Evolutionary conservation across 2,113 vertebrate species (phyloP), one percentile per base, ranked within the genome.

Genomic region (Sturnus vulgaris): DNA sequence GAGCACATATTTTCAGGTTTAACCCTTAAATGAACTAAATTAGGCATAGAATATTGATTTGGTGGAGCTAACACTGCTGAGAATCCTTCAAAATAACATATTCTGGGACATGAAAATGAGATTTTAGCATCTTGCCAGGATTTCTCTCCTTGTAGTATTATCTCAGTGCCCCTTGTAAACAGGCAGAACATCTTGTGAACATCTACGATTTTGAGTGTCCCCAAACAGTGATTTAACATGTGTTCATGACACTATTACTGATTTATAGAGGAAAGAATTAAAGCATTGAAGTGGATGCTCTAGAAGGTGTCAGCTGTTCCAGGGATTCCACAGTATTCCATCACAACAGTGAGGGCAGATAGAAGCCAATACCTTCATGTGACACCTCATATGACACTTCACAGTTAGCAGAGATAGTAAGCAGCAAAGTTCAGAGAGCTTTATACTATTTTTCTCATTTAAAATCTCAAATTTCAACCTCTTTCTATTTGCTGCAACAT

Each of bases 181-280:
- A 71, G 22, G 9, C 14, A n/a, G 20, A 70, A 83, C 12, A 64
- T 75, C 66, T 73, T 5, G 12, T 17, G 7, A 86, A 50, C 23
- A 44, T 64, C 10, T 12, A 22, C 0, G 0, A 28, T 80, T 88
- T 52, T 80, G 31, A 57, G 28, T 5, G 8, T 37, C 23, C 20
- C 24, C 21, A 44, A 50, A 68, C 35, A 23, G 46, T 52, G 35
- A 71, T 80, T 91, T 72, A 52, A 4, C 7, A 11, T 31, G 8
- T 68, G 30, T 37, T 81, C 39, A 24, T 47, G 16, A 55, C 20
- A 63, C 7, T 21, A 35, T 22, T 63, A 68, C 5, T 11, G 7
- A 73, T 59, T 50, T 28, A 28, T 15, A 81, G 56, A 79, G 33
- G 27, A 71, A 40, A 69, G 9, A 49, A 65, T 37, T 37, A n/a